phyloP scores from a whole-genome alignment of 2,888 invertebrate species.

The Cancer borealis region DNA sequence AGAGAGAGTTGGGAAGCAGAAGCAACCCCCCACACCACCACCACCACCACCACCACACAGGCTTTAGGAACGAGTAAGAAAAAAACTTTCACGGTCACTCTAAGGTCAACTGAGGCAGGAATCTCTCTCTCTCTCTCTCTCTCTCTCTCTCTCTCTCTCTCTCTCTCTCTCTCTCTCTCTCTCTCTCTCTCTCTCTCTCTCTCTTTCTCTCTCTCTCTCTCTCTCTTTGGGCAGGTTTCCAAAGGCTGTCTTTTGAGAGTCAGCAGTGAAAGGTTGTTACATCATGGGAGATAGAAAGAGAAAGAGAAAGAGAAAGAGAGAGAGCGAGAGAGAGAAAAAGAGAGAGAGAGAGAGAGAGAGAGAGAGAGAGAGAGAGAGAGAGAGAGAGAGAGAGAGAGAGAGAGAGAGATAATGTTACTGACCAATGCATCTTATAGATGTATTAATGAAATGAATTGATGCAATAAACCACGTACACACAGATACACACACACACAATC shows the following conservation, averaged over 20 bases:
- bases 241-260: background rate
- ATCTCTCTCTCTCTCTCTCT: conserved; percentile 50
- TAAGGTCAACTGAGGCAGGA: conserved; percentile 47
- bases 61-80: conserved; percentile 7
- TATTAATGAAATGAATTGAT: background rate
- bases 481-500: background rate
- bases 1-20: background rate
- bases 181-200: background rate
- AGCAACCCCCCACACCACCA: background rate
- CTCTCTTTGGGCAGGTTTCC: background rate
- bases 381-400: background rate
- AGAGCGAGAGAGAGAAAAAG: conserved; percentile 22
- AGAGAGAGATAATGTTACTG: background rate
- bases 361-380: conserved; percentile 20
- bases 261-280: conserved; percentile 18
- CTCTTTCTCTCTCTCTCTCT: background rate
- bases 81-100: conserved; percentile 54
- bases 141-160: conserved; percentile 35
- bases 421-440: background rate
- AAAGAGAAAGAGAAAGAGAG: background rate
- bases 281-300: conserved; percentile 1
- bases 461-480: background rate
- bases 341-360: conserved; percentile 31
- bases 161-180: background rate
- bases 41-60: conserved; percentile 6